Base-by-base conservation (phyloP, 2,797 vertebrate genomes). In the Gorsachius magnificus region DNA sequence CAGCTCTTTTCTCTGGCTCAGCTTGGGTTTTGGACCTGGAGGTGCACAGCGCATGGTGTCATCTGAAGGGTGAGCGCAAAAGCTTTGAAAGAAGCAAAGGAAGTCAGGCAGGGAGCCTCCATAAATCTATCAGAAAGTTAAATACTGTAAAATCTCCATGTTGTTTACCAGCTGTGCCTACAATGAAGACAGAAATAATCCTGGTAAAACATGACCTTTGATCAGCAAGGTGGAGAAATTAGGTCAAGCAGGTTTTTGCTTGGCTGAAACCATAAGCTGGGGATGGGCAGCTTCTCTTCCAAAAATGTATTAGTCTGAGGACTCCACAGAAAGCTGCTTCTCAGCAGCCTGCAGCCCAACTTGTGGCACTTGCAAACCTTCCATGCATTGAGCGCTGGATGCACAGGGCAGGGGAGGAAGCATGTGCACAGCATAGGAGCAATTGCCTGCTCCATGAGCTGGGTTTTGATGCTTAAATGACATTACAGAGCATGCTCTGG, bases 131-230 rank as follows among this genome's bases (percentile, higher is more conserved):
- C 90, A 96, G 84, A 96, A 96, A 94, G 93, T 93, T 96, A 97
- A 96, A 97, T 95, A 94, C 96, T 96, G 94, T 96, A 96, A 96
- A 97, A 97, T 89, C 90, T 96, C 90, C 74, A 75, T 48, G 72
- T 94, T 96, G 87, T 97, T 97, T 97, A 95, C 97, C 96, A 96
- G 94, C 94, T 90, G 92, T 96, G 93, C 94, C 93, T 93, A 94
- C 88, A 90, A 91, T 45, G 82, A 95, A 95, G 91, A 65, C 87
- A 76, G 79, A 95, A 95, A 95, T 93, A 96, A 95, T 95, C 95
- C 95, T 68, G 53, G 88, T 74, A 88, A 94, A 96, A 96, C 91
- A 97, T 7, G 96, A 96, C 96, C 96, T 97, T 97, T 96, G 95
- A 95, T 96, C 93, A 95, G 48, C 90, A 95, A 97, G 94, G 92